A percentile compares a stretch with the other conserved stretches of the same genome.
Evolutionary conservation across 2,113 vertebrate species (phyloP).

Genomic region (Baryphthengus martii): DNA sequence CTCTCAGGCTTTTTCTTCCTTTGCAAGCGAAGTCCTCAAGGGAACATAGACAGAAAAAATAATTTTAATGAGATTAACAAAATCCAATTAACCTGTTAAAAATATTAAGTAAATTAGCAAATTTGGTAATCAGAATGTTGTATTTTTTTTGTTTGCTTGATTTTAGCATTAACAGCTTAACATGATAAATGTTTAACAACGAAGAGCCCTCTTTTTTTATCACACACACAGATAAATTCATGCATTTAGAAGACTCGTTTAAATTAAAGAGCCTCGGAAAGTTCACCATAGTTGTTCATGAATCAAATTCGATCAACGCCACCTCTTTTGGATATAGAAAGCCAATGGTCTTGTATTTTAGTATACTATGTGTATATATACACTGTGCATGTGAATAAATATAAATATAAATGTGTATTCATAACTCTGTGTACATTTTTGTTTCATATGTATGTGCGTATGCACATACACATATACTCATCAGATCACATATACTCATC

Average conservation of each 20-base stretch:
- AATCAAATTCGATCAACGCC: not conserved
- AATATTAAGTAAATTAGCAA: conserved; percentile 7
- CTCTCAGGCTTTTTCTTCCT: not conserved
- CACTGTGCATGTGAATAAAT: not conserved
- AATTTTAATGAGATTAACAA: conserved; percentile 22
- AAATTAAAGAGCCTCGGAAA: not conserved
- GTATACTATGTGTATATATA: not conserved
- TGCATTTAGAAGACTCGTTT: not conserved
- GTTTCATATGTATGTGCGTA: not conserved
- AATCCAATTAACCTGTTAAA: conserved; percentile 38
- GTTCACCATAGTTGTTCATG: not conserved
- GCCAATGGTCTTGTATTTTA: accelerated
- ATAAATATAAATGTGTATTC: not conserved
- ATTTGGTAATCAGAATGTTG: conserved; percentile 9
- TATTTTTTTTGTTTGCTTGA: conserved; percentile 9
- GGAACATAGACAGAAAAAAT: not conserved
- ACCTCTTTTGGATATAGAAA: not conserved
- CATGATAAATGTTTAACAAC: not conserved
- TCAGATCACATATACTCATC: not conserved
- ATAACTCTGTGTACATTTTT: not conserved
- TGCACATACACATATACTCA: not conserved
- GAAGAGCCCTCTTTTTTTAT: not conserved
- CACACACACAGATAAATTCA: not conserved
- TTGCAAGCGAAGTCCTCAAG: not conserved
- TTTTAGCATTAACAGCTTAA: not conserved